These are phyloP conservation scores for Protosalanx chinensis DNA, from an alignment of 2,797 vertebrate genomes.

Conservation along the genomic window DNA sequence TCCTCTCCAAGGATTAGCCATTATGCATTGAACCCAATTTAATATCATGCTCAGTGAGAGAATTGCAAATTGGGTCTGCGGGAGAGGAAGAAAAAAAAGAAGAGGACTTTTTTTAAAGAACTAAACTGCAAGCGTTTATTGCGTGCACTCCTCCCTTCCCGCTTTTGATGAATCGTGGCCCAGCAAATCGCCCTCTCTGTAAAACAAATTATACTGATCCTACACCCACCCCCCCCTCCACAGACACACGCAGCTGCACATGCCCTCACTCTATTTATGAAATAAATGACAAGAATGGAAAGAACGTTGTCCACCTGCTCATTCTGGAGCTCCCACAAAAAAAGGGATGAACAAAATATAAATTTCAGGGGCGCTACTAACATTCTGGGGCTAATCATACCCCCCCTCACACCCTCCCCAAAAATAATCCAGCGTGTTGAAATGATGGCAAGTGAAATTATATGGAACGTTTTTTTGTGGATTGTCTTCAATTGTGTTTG, in stretches of 20 bases:
- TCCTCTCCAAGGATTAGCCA: conserved; percentile 47
- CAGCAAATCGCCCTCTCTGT: conserved; percentile 15
- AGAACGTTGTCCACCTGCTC: conserved; percentile 9
- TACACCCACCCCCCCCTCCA: conserved; percentile 1
- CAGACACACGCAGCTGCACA: conserved; percentile 1
- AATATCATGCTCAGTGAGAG: conserved; percentile 31
- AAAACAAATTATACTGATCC: conserved; percentile 41
- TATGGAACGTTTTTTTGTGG: background rate
- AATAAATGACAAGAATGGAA: conserved; percentile 16
- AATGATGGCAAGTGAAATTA: conserved; percentile 24
- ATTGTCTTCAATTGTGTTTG: conserved; percentile 23
- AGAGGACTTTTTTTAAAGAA: background rate
- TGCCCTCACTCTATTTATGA: conserved; percentile 14
- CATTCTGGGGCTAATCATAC: conserved; percentile 16
- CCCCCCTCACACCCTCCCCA: background rate
- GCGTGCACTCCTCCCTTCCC: background rate
- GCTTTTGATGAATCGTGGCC: background rate
- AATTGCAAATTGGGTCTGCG: conserved; percentile 32
- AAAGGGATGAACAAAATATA: conserved; percentile 31
- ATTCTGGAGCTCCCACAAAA: conserved; percentile 8
- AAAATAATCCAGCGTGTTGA: conserved; percentile 10
- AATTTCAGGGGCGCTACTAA: conserved; percentile 10
- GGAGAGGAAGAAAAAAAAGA: background rate
- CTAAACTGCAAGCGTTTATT: conserved; percentile 25
- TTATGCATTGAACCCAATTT: conserved; percentile 42